A percentile compares a stretch with the other conserved stretches of the same genome.
phyloP scores from a whole-genome alignment of 2,888 invertebrate species.

The Lydus trimaculatus region DNA sequence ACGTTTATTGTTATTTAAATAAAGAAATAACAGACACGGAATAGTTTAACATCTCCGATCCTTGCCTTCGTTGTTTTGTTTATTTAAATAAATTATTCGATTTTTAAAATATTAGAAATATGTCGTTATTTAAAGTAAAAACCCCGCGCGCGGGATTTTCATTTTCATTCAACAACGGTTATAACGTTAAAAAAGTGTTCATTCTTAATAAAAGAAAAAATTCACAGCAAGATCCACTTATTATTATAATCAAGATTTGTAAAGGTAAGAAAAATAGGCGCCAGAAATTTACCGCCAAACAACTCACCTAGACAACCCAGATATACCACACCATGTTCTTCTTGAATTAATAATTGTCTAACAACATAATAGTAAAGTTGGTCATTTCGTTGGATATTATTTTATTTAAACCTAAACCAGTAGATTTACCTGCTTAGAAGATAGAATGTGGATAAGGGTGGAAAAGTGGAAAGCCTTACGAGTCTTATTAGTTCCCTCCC shows the following conservation, averaged over 20 bases:
- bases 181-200: not conserved
- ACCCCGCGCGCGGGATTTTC: constrained; percentile 21
- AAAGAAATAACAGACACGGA: no score
- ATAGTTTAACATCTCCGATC: not conserved
- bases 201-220: not conserved
- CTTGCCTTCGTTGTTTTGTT: not conserved
- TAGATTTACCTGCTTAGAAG: constrained; percentile 18
- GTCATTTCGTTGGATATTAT: constrained; percentile 24
- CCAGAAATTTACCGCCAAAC: constrained; percentile 19
- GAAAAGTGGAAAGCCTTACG: constrained; percentile 25
- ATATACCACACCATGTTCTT: constrained; percentile 6
- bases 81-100: not conserved
- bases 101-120: no score
- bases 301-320: constrained; percentile 11
- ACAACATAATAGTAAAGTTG: constrained; percentile 8
- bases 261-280: not conserved
- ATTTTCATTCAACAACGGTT: not conserved
- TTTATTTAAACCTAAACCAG: constrained; percentile 23
- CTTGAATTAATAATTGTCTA: not conserved
- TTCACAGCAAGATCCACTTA: constrained; percentile 6
- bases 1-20: no score
- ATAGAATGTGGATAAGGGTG: no score
- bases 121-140: not conserved
- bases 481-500: constrained; percentile 4
- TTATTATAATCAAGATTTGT: no score